Evolutionary conservation across 1,140 invertebrate genomes (phyloP).

Genomic region (Metaphire vulgaris): DNA sequence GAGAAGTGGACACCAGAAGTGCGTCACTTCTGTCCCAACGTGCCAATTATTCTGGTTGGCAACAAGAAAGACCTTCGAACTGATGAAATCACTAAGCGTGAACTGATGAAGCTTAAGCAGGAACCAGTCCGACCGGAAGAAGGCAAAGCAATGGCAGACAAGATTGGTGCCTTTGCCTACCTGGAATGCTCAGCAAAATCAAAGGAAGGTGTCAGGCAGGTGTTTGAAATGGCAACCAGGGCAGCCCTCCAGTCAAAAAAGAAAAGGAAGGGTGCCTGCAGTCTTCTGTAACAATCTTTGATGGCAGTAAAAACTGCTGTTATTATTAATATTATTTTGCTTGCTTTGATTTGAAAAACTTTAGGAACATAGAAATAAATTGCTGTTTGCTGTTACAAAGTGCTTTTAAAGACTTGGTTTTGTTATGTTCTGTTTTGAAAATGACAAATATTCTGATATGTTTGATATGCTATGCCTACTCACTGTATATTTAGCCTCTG

Average conservation of each 20-base stretch:
- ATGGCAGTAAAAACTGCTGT: background rate
- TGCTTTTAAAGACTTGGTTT: background rate
- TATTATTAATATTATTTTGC: background rate
- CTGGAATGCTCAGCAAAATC: constrained; percentile 45
- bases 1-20: constrained; percentile 63
- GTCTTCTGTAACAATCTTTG: constrained; percentile 1
- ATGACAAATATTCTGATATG: too few species aligned
- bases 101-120: constrained; percentile 33
- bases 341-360: background rate
- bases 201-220: constrained; percentile 38
- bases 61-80: constrained; percentile 67
- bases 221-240: constrained; percentile 40
- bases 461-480: too few species aligned
- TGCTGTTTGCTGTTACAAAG: background rate
- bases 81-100: constrained; percentile 64
- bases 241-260: constrained; percentile 61
- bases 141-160: constrained; percentile 33
- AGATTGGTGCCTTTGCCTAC: constrained; percentile 37
- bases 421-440: background rate
- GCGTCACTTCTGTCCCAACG: constrained; percentile 50
- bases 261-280: constrained; percentile 35
- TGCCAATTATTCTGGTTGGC: constrained; percentile 51
- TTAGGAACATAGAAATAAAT: background rate
- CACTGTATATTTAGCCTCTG: too few species aligned
- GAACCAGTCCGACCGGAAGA: constrained; percentile 38